Conservation (phyloP, 2,113 vertebrate genomes). For the Uria aalge region DNA sequence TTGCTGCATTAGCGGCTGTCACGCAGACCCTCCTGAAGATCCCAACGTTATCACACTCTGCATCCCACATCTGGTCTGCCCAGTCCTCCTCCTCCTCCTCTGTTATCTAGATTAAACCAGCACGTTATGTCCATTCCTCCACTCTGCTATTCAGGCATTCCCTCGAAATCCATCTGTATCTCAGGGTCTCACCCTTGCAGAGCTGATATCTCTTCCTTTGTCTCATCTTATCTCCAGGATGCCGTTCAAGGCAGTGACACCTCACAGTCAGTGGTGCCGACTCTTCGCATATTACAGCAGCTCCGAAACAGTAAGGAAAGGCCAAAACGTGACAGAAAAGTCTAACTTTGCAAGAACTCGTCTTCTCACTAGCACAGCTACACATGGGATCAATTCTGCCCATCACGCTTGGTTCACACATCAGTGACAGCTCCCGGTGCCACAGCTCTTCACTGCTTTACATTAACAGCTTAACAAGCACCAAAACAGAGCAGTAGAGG, state of each 20-base stretch:
- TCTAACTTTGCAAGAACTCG: background rate
- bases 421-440: background rate
- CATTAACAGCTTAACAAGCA: background rate
- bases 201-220: background rate
- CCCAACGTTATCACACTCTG: accelerated
- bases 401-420: accelerated
- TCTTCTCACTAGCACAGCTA: background rate
- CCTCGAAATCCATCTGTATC: background rate
- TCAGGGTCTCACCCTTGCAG: background rate
- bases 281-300: background rate
- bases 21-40: background rate
- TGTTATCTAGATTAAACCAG: background rate
- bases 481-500: background rate
- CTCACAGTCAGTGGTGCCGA: background rate
- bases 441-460: background rate
- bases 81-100: background rate
- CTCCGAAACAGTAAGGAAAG: background rate
- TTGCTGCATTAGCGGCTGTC: background rate
- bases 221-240: background rate
- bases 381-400: background rate
- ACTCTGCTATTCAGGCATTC: background rate
- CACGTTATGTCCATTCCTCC: background rate
- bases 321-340: background rate
- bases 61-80: background rate
- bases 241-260: background rate